Conservation (phyloP, 23 tunicate genomes). For the Phallusia fumigata region DNA sequence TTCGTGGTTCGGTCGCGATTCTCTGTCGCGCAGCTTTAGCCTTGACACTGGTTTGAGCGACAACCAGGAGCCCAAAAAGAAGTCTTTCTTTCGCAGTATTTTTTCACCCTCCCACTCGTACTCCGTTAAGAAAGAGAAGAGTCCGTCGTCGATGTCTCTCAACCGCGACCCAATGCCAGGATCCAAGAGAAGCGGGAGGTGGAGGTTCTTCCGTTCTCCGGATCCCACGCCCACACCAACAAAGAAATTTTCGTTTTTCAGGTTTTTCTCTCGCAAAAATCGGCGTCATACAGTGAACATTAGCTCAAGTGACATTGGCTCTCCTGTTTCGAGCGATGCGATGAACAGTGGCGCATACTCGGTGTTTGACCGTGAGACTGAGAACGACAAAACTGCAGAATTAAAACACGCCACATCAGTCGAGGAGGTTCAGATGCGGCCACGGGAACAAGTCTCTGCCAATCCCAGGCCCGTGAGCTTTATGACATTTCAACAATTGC, state of each 20-base stretch:
- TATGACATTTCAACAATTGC: conserved; percentile 58
- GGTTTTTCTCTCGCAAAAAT: conserved; percentile 25
- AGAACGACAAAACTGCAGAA: not conserved
- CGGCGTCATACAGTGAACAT: conserved; percentile 30
- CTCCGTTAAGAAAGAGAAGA: conserved; percentile 10
- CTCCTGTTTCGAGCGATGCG: not conserved
- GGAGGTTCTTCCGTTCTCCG: conserved; percentile 11
- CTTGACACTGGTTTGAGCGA: conserved; percentile 10
- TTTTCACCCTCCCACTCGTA: conserved; percentile 36
- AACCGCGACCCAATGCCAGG: not conserved
- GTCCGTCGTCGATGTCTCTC: conserved; percentile 1
- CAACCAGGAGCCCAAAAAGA: not conserved
- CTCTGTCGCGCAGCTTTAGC: conserved; percentile 18
- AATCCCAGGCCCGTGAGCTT: conserved; percentile 74
- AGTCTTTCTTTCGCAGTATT: conserved; percentile 27
- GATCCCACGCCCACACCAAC: not conserved
- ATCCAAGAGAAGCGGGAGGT: not conserved
- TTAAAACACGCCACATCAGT: conserved; percentile 17
- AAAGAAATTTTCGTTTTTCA: conserved; percentile 38
- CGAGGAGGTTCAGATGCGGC: conserved; percentile 25
- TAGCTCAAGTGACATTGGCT: not conserved
- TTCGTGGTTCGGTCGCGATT: conserved; percentile 28
- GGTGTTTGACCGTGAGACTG: not conserved
- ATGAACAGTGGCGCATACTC: conserved; percentile 10
- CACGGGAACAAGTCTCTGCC: conserved; percentile 3